Evolutionary conservation across 2,113 vertebrate species (phyloP).

Genomic region (Addax nasomaculatus): DNA sequence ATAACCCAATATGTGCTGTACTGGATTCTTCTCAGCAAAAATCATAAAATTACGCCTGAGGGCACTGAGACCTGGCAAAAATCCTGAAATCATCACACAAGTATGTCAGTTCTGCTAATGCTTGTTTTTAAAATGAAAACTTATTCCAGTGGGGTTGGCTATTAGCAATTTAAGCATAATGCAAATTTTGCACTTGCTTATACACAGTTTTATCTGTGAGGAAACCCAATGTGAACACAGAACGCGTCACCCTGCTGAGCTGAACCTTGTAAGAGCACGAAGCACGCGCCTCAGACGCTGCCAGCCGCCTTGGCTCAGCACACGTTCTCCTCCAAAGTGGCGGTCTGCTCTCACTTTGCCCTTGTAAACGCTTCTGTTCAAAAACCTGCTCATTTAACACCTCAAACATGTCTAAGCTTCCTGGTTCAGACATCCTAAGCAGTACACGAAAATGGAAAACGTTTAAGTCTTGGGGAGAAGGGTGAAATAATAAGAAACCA

Average conservation of each 20-base stretch:
- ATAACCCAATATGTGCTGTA: background rate
- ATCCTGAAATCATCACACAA: background rate
- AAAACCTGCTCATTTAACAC: background rate
- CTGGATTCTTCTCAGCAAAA: background rate
- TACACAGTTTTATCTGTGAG: background rate
- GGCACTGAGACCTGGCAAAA: background rate
- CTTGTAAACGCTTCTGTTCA: background rate
- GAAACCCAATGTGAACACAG: background rate
- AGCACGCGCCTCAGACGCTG: too few species aligned
- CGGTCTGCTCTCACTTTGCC: background rate
- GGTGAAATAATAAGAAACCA: background rate
- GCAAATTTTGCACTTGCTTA: background rate
- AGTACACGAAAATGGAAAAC: background rate
- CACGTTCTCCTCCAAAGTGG: background rate
- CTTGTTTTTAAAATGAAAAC: background rate
- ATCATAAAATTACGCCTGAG: background rate
- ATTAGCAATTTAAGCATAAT: background rate
- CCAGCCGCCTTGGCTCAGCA: rapidly evolving
- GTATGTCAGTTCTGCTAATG: background rate
- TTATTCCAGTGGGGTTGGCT: background rate
- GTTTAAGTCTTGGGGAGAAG: background rate
- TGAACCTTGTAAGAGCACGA: background rate
- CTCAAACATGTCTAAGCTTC: background rate
- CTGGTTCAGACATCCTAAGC: background rate
- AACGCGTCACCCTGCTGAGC: background rate